Conservation (phyloP, 2,888 invertebrate species). For the Nymphalis c-album region DNA sequence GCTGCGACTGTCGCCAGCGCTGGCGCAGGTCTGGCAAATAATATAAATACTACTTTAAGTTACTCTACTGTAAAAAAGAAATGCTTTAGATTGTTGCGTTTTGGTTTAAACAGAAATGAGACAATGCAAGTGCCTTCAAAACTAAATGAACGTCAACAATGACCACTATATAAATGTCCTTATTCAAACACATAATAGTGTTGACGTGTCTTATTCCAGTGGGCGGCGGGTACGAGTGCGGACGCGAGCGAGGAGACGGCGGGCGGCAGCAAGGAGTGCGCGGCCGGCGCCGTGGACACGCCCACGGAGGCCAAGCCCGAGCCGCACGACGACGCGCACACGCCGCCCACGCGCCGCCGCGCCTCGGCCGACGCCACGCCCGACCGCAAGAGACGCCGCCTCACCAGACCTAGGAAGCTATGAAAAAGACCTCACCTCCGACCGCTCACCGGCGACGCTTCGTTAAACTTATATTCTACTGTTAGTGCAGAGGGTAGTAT, state of each 20-base stretch:
- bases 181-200: not conserved
- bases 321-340: constrained; percentile 44
- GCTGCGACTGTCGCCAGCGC: constrained; percentile 61
- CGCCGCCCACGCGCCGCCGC: constrained; percentile 65
- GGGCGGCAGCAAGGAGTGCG: constrained; percentile 42
- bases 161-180: no score
- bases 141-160: no score
- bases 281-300: constrained; percentile 46
- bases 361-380: constrained; percentile 70
- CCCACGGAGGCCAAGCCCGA: constrained; percentile 46
- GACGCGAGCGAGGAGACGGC: not conserved
- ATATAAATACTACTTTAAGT: not conserved
- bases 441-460: not conserved
- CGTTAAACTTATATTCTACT: not conserved
- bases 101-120: no score
- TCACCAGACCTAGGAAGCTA: constrained; percentile 74
- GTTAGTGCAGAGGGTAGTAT: no score
- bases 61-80: no score
- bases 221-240: constrained; percentile 46
- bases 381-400: constrained; percentile 75
- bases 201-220: constrained; percentile 46
- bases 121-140: no score
- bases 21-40: constrained; percentile 55
- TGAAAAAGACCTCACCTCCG: constrained; percentile 43
- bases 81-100: no score